A percentile compares a stretch with the other conserved stretches of the same genome.
Conservation (phyloP, 2,888 invertebrate genomes). For the Macropis europaea region DNA sequence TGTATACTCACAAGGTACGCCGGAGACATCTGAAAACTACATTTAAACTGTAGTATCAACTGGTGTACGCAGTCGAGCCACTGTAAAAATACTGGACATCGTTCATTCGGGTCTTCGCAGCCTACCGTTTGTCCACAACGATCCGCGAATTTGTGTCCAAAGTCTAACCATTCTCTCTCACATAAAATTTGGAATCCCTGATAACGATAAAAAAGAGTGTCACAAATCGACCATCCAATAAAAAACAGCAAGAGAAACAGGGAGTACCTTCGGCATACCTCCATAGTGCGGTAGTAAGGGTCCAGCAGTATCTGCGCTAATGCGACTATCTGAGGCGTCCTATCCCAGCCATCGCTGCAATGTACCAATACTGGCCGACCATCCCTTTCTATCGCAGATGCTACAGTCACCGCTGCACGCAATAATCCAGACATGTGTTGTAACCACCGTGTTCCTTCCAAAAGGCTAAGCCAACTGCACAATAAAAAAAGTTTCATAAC, state of each 20-base stretch:
- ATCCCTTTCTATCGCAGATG: conserved; percentile 89
- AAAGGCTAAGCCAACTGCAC: conserved; percentile 91
- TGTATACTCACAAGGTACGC: conserved; percentile 89
- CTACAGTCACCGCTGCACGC: conserved; percentile 90
- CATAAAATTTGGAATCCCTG: conserved; percentile 96
- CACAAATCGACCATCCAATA: not conserved
- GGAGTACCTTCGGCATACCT: conserved; percentile 81
- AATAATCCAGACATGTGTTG: conserved; percentile 93
- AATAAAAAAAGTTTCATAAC: not conserved
- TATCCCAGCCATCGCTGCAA: conserved; percentile 99
- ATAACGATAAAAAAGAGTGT: not conserved
- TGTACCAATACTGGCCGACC: conserved; percentile 96
- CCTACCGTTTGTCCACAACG: conserved; percentile 92
- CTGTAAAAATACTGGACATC: conserved; percentile 98
- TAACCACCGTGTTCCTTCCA: conserved; percentile 96
- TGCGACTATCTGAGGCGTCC: conserved; percentile 98
- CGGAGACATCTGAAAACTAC: conserved; percentile 97
- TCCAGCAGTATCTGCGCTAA: conserved; percentile 95
- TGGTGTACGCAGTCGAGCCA: conserved; percentile 99
- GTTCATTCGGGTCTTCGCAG: conserved; percentile 94
- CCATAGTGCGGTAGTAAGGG: conserved; percentile 95
- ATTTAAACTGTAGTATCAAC: conserved; percentile 92
- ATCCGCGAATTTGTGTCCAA: conserved; percentile 99
- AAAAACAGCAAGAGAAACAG: conserved; percentile 6
- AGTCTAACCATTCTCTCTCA: conserved; percentile 98